Conservation (phyloP, 2,888 invertebrate genomes). For the Microctonus hyperodae region DNA sequence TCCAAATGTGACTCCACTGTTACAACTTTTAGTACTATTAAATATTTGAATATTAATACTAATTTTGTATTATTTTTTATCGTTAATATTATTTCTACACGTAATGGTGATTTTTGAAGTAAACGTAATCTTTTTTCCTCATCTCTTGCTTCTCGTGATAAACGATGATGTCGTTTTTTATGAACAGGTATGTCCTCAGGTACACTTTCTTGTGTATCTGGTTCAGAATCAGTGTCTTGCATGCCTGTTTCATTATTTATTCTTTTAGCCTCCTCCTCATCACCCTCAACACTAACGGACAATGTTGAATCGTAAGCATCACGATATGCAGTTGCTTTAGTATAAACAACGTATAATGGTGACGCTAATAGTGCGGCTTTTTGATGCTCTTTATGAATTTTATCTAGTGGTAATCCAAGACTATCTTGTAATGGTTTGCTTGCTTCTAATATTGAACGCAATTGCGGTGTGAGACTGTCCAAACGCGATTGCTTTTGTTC, state of each 20-base stretch:
- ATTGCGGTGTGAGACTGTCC: constrained; percentile 82
- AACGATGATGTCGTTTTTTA: constrained; percentile 73
- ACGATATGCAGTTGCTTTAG: constrained; percentile 82
- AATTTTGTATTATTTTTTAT: constrained; percentile 71
- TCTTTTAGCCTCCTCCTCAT: constrained; percentile 66
- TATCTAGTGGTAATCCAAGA: constrained; percentile 80
- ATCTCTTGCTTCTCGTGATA: constrained; percentile 71
- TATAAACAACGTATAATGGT: constrained; percentile 86
- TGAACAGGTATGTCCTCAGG: constrained; percentile 66
- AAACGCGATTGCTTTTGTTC: constrained; percentile 78
- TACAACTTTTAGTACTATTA: constrained; percentile 75
- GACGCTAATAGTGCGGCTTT: constrained; percentile 79
- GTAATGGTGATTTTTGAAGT: constrained; percentile 76
- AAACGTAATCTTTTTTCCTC: constrained; percentile 74
- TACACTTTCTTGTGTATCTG: constrained; percentile 66
- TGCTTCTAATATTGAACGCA: constrained; percentile 75
- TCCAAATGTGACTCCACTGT: constrained; percentile 74
- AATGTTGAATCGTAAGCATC: constrained; percentile 71
- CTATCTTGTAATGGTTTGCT: constrained; percentile 91
- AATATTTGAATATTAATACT: constrained; percentile 74
- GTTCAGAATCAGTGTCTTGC: constrained; percentile 76
- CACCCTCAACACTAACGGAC: constrained; percentile 63
- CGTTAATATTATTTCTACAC: constrained; percentile 71
- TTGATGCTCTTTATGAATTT: constrained; percentile 78
- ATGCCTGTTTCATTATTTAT: constrained; percentile 65